These are phyloP conservation scores for Ginglymostoma cirratum DNA, from an alignment of 2,113 vertebrate genomes.

Conservation along the genomic window DNA sequence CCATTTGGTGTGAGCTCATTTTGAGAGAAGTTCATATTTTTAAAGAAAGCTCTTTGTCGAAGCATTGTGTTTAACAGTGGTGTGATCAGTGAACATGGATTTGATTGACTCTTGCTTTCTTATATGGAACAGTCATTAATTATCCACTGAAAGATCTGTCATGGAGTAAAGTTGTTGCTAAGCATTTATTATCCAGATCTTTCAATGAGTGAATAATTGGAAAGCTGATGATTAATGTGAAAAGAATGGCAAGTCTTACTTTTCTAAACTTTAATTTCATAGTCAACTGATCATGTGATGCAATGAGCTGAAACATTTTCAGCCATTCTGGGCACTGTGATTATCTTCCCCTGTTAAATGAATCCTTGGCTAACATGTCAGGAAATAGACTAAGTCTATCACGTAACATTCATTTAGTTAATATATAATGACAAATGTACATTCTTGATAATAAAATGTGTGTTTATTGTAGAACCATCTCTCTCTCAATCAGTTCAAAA, in stretches of 20 bases:
- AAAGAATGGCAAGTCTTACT: background rate
- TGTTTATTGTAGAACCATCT: background rate
- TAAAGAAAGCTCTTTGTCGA: background rate
- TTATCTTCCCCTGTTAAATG: conserved; percentile 58
- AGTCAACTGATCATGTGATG: conserved; percentile 43
- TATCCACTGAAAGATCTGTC: background rate
- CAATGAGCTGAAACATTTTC: conserved; percentile 59
- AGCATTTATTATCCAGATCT: background rate
- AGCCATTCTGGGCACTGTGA: conserved; percentile 50
- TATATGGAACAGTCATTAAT: background rate
- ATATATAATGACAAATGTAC: background rate
- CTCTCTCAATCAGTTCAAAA: background rate
- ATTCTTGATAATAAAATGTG: background rate
- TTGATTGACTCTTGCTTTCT: background rate
- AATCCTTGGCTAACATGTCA: conserved; percentile 47
- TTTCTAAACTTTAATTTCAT: background rate
- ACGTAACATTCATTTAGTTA: background rate
- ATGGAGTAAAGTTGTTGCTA: background rate
- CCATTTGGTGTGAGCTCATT: background rate
- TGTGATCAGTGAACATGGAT: background rate
- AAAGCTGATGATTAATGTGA: background rate
- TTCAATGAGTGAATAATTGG: background rate
- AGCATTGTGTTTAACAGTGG: background rate
- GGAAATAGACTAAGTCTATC: conserved; percentile 47
- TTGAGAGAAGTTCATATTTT: background rate